Percentiles rank a stretch among this genome's conserved stretches.
Conservation (phyloP, 2,888 invertebrate genomes). For the Pediacus dermestoides region DNA sequence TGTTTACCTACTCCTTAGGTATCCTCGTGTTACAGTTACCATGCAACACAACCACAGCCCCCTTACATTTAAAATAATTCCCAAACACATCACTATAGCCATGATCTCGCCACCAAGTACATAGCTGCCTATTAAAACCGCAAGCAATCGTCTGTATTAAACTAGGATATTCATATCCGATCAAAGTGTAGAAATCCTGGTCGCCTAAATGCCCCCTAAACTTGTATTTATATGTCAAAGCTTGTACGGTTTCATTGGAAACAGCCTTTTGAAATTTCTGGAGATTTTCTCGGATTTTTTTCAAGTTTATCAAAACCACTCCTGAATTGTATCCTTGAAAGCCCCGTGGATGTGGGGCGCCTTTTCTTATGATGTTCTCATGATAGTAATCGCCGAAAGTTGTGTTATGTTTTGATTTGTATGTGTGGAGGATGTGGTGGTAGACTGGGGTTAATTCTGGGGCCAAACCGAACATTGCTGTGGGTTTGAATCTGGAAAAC, state of each 20-base stretch:
- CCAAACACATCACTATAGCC: slow-evolving; percentile 71
- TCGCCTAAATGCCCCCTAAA: slow-evolving; percentile 75
- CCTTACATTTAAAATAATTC: slow-evolving; percentile 66
- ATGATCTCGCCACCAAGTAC: slow-evolving; percentile 76
- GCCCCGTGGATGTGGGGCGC: slow-evolving; percentile 47
- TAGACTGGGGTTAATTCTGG: slow-evolving; percentile 77
- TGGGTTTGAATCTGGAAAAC: slow-evolving; percentile 54
- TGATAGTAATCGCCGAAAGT: slow-evolving; percentile 53
- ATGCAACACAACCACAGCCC: slow-evolving; percentile 65
- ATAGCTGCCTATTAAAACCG: slow-evolving; percentile 77
- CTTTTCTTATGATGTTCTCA: slow-evolving; percentile 35
- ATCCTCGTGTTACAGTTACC: slow-evolving; percentile 73
- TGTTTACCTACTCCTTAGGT: too few relatives aligned
- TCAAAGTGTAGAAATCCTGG: slow-evolving; percentile 75
- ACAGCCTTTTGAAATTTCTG: slow-evolving; percentile 59
- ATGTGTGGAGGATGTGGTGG: slow-evolving; percentile 66
- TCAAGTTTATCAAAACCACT: slow-evolving; percentile 67
- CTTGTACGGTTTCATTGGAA: slow-evolving; percentile 53
- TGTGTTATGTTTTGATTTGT: slow-evolving; percentile 60
- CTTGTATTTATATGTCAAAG: slow-evolving; percentile 58
- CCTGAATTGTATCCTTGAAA: slow-evolving; percentile 81
- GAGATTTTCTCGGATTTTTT: slow-evolving; percentile 61
- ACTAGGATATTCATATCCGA: slow-evolving; percentile 66
- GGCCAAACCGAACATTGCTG: slow-evolving; percentile 67
- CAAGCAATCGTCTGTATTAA: slow-evolving; percentile 72